These are phyloP conservation scores for Bhutanitis thaidina DNA, from an alignment of 2,888 invertebrate genomes.

Conservation along the genomic window DNA sequence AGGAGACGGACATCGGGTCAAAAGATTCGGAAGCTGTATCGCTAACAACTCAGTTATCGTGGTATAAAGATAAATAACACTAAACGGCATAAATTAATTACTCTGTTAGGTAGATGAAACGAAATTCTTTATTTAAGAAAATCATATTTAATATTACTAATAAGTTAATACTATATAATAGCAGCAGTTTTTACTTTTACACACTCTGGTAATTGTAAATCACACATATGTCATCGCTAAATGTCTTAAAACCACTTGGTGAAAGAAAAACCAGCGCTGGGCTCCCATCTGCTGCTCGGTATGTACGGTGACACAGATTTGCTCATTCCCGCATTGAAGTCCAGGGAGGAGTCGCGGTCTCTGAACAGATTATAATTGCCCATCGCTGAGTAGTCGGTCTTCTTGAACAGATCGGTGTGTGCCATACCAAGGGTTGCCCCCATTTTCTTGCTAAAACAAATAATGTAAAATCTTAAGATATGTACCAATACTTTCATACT, in stretches of 20 bases:
- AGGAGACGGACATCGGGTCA: too few species aligned
- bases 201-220: conserved; percentile 24
- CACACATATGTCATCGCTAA: not conserved
- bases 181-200: too few species aligned
- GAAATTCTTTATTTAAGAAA: too few species aligned
- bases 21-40: too few species aligned
- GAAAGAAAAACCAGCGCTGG: conserved; percentile 20
- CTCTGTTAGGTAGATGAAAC: too few species aligned
- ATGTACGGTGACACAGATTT: conserved; percentile 25
- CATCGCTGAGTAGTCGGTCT: conserved; percentile 37
- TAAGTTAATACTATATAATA: too few species aligned
- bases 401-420: conserved; percentile 34
- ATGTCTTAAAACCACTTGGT: conserved; percentile 2
- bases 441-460: conserved; percentile 32
- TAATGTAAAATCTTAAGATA: too few species aligned
- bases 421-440: conserved; percentile 35
- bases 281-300: conserved; percentile 25
- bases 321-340: conserved; percentile 29
- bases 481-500: too few species aligned
- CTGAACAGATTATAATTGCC: conserved; percentile 39
- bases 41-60: too few species aligned
- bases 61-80: too few species aligned
- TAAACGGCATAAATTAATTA: too few species aligned
- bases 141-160: too few species aligned
- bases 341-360: conserved; percentile 28